These are phyloP conservation scores for Aurelia coerulea DNA, from an alignment of 30 jellyfish, hydroid and myxozoan species.

Conservation along the genomic window DNA sequence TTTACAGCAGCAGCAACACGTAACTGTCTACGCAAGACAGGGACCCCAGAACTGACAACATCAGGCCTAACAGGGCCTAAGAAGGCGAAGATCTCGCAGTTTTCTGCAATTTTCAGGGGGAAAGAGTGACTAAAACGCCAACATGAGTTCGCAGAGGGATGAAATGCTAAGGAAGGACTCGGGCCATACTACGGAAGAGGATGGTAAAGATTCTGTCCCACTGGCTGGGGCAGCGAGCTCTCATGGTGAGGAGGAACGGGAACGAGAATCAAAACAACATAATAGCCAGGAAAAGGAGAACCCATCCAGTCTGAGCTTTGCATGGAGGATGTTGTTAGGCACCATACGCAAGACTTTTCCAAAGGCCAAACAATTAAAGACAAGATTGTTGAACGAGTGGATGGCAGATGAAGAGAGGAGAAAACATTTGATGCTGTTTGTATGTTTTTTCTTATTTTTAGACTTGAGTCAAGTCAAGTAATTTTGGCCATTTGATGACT, in stretches of 20 bases:
- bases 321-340: slow-evolving; percentile 64
- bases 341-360: slow-evolving; percentile 71
- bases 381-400: slow-evolving; percentile 56
- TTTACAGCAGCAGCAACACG: no score
- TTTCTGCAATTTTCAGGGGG: no score
- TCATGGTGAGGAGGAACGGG: neutral
- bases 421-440: slow-evolving; percentile 48
- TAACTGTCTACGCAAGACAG: no score
- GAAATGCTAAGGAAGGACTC: no score
- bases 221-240: neutral
- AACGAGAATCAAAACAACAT: neutral
- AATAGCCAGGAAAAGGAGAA: neutral
- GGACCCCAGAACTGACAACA: no score
- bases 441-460: neutral
- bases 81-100: no score
- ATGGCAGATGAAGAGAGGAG: slow-evolving; percentile 39
- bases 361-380: slow-evolving; percentile 64
- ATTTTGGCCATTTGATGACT: no score
- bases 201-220: neutral
- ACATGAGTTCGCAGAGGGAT: no score
- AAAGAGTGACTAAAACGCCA: no score
- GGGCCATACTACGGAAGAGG: neutral
- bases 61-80: no score
- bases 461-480: no score
- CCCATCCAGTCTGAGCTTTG: slow-evolving; percentile 31